Base-by-base conservation (phyloP, 2,888 invertebrate species). In the Agrypnus murinus region DNA sequence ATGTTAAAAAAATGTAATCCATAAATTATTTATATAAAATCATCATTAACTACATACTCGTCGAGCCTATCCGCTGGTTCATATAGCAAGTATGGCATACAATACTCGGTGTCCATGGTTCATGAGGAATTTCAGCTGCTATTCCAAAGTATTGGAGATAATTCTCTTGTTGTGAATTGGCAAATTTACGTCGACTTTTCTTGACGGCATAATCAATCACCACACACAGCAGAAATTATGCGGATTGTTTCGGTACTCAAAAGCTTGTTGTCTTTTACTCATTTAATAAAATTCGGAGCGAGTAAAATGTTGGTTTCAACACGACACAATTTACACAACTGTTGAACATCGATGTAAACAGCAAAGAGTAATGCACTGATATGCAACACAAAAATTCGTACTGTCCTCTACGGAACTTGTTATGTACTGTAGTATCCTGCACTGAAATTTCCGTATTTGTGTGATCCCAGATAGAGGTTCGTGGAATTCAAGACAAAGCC, bases 141-240 rank as follows among this genome's bases (percentile, higher is more conserved):
- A 36, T 36, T 36, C 36, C 36, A 36, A 36, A 36, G 9, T 36
- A 36, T 36, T 36, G 36, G 9, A 36, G 36, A 36, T 36, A 36
- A 36, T 36, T 36, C 3, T 9, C 36, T 36, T 36, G 36, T 9
- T 10, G 36, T n/a, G 36, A 36, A 36, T 36, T 36, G 36, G 36
- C n/a, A 36, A 36, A 36, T 36, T 36, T 36, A 36, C 36, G 36
- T 36, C n/a, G 36, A 36, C 36, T n/a, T n/a, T n/a, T n/a, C n/a
- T n/a, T n/a, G n/a, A n/a, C n/a, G n/a, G n/a, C n/a, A n/a, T n/a
- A n/a, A n/a, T n/a, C n/a, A n/a, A n/a, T n/a, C n/a, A n/a, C n/a
- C n/a, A n/a, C n/a, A n/a, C n/a, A n/a, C n/a, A n/a, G n/a, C n/a
- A n/a, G n/a, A n/a, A n/a, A n/a, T n/a, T n/a, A n/a, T n/a, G n/a